Evolutionary conservation across 2,888 invertebrate genomes (phyloP).

Genomic region (Lacanobia oleracea): DNA sequence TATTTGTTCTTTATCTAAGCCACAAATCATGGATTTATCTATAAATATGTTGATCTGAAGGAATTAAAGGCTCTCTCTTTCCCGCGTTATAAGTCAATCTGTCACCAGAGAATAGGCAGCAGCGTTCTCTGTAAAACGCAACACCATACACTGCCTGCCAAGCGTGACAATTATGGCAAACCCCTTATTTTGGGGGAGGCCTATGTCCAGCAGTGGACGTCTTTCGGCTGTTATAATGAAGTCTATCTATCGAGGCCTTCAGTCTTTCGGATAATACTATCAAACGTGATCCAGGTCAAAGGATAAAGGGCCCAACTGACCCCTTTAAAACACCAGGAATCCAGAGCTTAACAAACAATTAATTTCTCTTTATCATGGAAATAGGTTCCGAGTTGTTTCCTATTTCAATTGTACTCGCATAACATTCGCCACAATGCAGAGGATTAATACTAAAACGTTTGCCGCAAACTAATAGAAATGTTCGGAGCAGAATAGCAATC

Average conservation of each 20-base stretch:
- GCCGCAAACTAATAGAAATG: slow-evolving; percentile 46
- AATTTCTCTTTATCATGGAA: slow-evolving; percentile 36
- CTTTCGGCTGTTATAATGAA: no score
- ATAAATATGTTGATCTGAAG: slow-evolving; percentile 5
- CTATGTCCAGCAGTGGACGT: no score
- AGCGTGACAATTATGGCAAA: no score
- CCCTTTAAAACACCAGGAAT: not conserved
- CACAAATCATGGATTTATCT: not conserved
- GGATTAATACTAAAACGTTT: slow-evolving; percentile 35
- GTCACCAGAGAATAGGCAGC: no score
- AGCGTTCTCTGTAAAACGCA: no score
- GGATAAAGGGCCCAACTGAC: not conserved
- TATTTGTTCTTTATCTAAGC: slow-evolving; percentile 28
- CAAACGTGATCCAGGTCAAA: not conserved
- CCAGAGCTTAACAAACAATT: slow-evolving; percentile 19
- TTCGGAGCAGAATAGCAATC: slow-evolving; percentile 21
- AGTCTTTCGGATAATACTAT: not conserved
- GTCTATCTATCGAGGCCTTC: no score
- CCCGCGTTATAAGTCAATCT: no score
- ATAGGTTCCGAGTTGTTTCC: slow-evolving; percentile 11
- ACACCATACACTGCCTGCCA: no score
- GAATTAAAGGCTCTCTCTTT: not conserved
- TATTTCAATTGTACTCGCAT: slow-evolving; percentile 27
- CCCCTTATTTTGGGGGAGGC: no score
- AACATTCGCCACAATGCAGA: slow-evolving; percentile 11